Evolutionary conservation across 2,113 vertebrate genomes (phyloP), one percentile per base, ranked within the genome.

Genomic region (Xyliphius kryptos): DNA sequence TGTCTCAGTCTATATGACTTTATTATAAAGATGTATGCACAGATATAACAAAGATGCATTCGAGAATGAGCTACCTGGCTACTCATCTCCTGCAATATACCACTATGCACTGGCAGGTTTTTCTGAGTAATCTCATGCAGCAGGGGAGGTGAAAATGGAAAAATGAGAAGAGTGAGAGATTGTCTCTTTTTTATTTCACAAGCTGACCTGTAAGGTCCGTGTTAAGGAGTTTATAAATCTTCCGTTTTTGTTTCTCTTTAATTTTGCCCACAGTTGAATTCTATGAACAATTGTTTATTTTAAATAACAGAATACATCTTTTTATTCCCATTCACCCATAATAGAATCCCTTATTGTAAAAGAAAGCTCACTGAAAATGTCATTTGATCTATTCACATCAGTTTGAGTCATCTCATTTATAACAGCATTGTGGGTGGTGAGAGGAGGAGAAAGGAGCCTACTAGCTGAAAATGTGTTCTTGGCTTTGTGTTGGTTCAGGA

Each of bases 391-490:
- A 46, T 56, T 32, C 70, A 57, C 43, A 66, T 57, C 63, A 32
- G 49, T 66, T 43, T 43, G 61, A 68, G 56, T 65, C 56, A 68
- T 73, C 51, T 56, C 52, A 16, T 46, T 65, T 26, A 61, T 44
- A 56, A 50, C 21, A 48, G 77, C 71, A 73, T 76, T 76, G 79
- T 76, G 79, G 80, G 75, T 74, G 74, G 74, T 63, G 72, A 76
- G 74, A 81, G 70, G 66, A 78, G 66, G 48, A 14, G 59, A 80
- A 72, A 76, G n/a, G 74, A 80, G 77, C 80, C 75, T 82, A 82
- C 77, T 74, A 81, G 80, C 79, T 67, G 81, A 82, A 76, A 79
- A 83, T 82, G 79, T 76, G 75, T 81, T 74, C 79, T 71, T 70
- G 77, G 74, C 67, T 61, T 19, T 17, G 64, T 76, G 68, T 70